These are phyloP conservation scores for Mimas tiliae DNA, from an alignment of 2,888 invertebrate species.

Conservation along the genomic window DNA sequence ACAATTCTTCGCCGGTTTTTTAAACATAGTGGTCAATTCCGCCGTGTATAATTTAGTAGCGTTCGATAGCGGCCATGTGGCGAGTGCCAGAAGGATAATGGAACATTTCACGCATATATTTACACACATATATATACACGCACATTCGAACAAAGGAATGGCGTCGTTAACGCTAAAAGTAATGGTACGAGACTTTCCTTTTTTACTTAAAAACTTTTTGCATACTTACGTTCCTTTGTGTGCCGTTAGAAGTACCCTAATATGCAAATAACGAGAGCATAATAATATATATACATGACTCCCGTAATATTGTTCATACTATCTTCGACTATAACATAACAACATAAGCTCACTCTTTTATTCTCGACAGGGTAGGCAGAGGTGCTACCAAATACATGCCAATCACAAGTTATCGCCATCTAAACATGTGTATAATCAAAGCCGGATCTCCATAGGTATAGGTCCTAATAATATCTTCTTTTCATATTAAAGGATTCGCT, in stretches of 20 bases:
- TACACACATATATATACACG: not conserved
- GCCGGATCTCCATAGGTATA: no score
- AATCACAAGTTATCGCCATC: no score
- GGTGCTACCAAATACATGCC: no score
- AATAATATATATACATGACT: not conserved
- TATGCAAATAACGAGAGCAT: not conserved
- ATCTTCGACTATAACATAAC: no score
- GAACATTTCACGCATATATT: not conserved
- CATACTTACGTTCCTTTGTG: constrained; percentile 12
- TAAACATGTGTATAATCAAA: no score
- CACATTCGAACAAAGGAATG: not conserved
- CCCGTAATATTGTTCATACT: not conserved
- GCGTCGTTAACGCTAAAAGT: constrained; percentile 3
- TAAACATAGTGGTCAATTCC: no score
- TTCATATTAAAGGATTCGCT: no score
- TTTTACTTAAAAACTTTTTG: constrained; percentile 18
- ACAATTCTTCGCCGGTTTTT: no score
- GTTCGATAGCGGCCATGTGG: not conserved
- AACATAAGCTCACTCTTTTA: no score
- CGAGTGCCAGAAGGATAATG: not conserved
- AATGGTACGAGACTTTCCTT: constrained; percentile 19
- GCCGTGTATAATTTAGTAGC: no score
- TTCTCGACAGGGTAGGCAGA: no score
- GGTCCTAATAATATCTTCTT: no score
- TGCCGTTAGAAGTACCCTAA: not conserved